Conservation (phyloP, 37 sponge, comb jelly and placozoan genomes). For the Hexactinellida sp. region DNA sequence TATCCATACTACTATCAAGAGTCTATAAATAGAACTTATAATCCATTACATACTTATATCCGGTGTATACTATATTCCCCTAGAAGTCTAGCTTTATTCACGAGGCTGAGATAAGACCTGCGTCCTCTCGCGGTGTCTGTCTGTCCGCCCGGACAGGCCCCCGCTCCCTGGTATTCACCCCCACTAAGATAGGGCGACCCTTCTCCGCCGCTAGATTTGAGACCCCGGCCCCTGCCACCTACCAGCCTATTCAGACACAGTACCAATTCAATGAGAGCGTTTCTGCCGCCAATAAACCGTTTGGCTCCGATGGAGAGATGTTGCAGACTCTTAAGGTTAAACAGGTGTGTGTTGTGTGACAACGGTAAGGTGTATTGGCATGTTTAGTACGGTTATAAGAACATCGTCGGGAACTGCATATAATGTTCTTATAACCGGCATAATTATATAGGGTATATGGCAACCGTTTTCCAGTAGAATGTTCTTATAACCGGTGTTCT, state of each 20-base stretch:
- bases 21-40: too few relatives aligned
- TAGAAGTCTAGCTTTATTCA: slow-evolving; percentile 3
- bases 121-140: neutral
- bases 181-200: slow-evolving; percentile 7
- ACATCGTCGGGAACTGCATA: too few relatives aligned
- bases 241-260: neutral
- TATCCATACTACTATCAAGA: too few relatives aligned
- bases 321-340: neutral
- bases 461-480: too few relatives aligned
- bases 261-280: slow-evolving; percentile 8
- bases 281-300: neutral
- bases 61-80: too few relatives aligned
- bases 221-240: neutral
- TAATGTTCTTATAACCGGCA: too few relatives aligned
- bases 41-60: too few relatives aligned
- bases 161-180: neutral
- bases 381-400: too few relatives aligned
- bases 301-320: slow-evolving; percentile 6
- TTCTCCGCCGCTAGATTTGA: neutral
- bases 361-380: too few relatives aligned
- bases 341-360: neutral
- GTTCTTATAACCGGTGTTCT: too few relatives aligned
- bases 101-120: neutral
- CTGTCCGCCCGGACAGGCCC: neutral
- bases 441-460: too few relatives aligned